These are phyloP conservation scores for Lepidonotus clava DNA, from an alignment of 2,888 invertebrate genomes.

Conservation along the genomic window DNA sequence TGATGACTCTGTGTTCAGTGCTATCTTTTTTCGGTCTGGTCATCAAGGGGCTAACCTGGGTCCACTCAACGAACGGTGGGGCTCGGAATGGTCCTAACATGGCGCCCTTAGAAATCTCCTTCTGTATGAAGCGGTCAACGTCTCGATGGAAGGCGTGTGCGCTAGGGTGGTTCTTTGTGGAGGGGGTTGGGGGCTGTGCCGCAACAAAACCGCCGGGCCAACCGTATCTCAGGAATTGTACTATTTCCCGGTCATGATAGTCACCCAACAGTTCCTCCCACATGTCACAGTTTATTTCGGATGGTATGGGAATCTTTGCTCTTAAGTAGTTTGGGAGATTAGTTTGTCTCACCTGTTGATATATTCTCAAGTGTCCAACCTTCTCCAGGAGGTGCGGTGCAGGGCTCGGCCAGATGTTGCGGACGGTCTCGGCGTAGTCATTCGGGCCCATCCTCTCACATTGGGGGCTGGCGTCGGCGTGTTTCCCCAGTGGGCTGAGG, in stretches of 20 bases:
- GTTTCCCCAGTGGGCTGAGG: too few species aligned
- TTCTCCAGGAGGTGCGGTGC: too few species aligned
- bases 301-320: not conserved
- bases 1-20: not conserved
- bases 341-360: not conserved
- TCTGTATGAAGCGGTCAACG: not conserved
- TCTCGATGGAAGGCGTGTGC: not conserved
- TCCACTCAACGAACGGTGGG: not conserved
- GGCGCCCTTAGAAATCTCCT: not conserved
- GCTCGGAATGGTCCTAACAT: not conserved
- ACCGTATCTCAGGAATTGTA: not conserved
- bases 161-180: not conserved
- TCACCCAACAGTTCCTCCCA: not conserved
- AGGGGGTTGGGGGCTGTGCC: not conserved
- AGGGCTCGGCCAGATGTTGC: too few species aligned
- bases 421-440: too few species aligned
- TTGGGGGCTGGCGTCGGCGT: too few species aligned
- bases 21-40: not conserved
- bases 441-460: too few species aligned
- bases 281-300: not conserved
- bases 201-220: not conserved
- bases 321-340: not conserved
- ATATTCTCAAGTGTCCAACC: too few species aligned
- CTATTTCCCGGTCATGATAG: not conserved
- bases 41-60: not conserved